Conservation (phyloP, 2,797 vertebrate species). For the Clarias pachynema region DNA sequence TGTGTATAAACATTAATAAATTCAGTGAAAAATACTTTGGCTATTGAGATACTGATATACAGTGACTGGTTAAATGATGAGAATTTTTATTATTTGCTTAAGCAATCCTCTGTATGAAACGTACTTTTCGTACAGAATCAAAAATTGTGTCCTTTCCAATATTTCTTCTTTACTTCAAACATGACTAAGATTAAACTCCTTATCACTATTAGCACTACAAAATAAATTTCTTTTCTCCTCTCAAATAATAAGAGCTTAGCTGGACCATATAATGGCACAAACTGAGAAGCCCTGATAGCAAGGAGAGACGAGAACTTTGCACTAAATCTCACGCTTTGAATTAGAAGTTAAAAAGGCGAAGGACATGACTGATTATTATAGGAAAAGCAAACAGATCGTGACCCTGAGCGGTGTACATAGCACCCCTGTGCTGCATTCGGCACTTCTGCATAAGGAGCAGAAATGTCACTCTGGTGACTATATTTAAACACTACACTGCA, state of each 20-base stretch:
- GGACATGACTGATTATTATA: slow-evolving; percentile 30
- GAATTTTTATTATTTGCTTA: background rate
- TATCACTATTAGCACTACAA: background rate
- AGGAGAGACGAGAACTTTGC: background rate
- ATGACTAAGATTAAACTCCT: background rate
- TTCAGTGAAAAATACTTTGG: background rate
- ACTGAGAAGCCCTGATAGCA: background rate
- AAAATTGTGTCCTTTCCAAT: background rate
- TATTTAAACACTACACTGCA: slow-evolving; percentile 7
- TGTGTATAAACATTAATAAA: background rate
- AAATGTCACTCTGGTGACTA: slow-evolving; percentile 10
- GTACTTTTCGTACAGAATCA: background rate
- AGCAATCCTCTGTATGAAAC: background rate
- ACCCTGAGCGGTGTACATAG: slow-evolving; percentile 11
- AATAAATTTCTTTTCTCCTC: background rate
- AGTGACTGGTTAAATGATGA: background rate
- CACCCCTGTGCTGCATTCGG: slow-evolving; percentile 32
- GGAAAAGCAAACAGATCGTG: slow-evolving; percentile 27
- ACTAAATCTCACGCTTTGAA: background rate
- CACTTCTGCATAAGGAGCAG: slow-evolving; percentile 13
- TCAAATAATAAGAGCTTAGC: slow-evolving; percentile 20
- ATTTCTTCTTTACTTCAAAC: background rate
- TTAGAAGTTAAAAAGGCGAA: background rate
- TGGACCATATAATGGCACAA: slow-evolving; percentile 15
- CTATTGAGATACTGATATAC: background rate